These are phyloP conservation scores for Pipra filicauda DNA, from an alignment of 2,113 vertebrate genomes.

Conservation along the genomic window DNA sequence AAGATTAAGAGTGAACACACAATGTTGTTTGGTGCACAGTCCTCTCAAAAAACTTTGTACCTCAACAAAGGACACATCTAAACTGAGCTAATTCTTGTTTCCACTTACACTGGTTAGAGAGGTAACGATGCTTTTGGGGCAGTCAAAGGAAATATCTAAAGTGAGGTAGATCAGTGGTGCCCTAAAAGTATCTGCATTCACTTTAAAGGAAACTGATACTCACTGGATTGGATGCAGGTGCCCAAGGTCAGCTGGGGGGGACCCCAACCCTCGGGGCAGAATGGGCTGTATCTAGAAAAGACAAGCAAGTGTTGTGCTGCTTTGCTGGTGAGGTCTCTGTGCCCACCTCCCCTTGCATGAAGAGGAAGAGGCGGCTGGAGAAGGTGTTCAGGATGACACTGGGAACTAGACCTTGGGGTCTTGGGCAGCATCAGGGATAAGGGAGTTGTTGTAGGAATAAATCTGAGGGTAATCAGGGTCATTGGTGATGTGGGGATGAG, in stretches of 20 bases:
- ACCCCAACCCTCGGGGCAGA: accelerated
- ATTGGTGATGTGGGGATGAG: neutral
- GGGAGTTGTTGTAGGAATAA: neutral
- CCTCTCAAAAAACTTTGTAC: neutral
- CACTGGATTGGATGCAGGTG: neutral
- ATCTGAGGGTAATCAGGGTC: neutral
- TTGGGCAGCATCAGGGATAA: neutral
- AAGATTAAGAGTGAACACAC: neutral
- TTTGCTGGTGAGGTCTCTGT: neutral
- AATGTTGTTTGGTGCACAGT: neutral
- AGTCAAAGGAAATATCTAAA: neutral
- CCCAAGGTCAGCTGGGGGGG: neutral
- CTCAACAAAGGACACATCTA: neutral
- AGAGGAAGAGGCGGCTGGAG: neutral
- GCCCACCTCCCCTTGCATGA: neutral
- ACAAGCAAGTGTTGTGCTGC: neutral
- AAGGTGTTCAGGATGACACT: neutral
- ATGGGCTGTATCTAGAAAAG: neutral
- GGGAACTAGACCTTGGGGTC: neutral
- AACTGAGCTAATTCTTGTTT: neutral
- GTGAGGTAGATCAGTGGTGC: neutral
- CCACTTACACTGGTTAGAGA: neutral
- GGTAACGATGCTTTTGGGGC: neutral
- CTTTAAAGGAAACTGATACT: neutral
- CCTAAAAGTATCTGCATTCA: neutral